Evolutionary conservation across 2,797 vertebrate species (phyloP).

Genomic region (Enteromius unitaeniatus): DNA sequence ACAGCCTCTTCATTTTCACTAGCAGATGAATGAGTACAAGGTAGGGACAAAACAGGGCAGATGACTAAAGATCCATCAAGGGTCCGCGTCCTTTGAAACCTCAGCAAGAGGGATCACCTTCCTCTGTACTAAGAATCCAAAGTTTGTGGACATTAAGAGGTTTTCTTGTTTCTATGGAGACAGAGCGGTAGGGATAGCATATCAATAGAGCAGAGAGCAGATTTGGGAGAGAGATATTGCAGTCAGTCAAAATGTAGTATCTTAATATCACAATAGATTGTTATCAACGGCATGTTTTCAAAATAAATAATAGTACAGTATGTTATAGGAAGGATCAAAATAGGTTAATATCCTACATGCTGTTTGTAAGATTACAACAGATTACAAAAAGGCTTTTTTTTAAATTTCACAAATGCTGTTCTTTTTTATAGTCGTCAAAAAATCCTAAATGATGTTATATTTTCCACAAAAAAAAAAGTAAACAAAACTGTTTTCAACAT

Average conservation of each 20-base stretch:
- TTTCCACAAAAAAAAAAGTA: too few relatives aligned
- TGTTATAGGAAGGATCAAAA: not conserved
- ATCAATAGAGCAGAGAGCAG: not conserved
- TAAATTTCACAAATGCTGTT: not conserved
- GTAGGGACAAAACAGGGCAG: conserved; percentile 48
- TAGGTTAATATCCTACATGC: not conserved
- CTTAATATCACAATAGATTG: not conserved
- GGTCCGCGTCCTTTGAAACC: conserved; percentile 14
- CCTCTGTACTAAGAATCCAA: not conserved
- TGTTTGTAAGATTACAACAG: not conserved
- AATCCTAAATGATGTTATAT: too few relatives aligned
- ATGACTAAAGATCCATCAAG: conserved; percentile 49
- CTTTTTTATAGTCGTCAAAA: not conserved
- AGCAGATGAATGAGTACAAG: conserved; percentile 62
- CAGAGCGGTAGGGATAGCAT: conserved; percentile 23
- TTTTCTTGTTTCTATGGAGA: conserved; percentile 40
- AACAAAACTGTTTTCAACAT: not conserved
- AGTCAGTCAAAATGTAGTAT: not conserved
- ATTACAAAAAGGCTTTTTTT: not conserved
- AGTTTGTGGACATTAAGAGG: conserved; percentile 21
- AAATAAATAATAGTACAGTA: not conserved
- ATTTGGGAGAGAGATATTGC: not conserved
- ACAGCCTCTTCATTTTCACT: conserved; percentile 74
- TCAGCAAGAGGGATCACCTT: conserved; percentile 19
- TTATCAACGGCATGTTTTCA: not conserved